These are phyloP conservation scores for Laticauda laticaudata DNA, from an alignment of 2,113 vertebrate species.

Conservation along the genomic window DNA sequence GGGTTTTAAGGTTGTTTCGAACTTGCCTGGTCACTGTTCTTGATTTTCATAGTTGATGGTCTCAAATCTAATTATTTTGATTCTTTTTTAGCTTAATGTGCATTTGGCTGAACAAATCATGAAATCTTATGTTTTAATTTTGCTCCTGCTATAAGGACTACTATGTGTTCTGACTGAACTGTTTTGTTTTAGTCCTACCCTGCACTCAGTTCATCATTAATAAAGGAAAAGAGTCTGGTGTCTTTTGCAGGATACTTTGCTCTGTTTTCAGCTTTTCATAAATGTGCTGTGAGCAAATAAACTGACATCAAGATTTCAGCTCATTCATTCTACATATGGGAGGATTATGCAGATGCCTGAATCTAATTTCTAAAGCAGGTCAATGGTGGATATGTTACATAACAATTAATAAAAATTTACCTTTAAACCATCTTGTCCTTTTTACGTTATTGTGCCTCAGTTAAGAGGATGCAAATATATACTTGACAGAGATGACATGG, in stretches of 20 bases:
- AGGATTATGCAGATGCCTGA: neutral
- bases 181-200: neutral
- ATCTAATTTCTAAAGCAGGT: neutral
- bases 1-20: neutral
- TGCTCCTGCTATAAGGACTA: neutral
- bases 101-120: neutral
- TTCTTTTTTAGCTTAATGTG: neutral
- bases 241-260: neutral
- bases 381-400: neutral
- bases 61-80: neutral
- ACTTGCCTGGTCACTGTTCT: neutral
- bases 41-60: neutral
- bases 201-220: neutral
- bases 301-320: neutral
- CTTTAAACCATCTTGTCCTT: neutral
- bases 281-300: neutral
- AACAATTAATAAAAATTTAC: neutral
- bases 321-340: neutral
- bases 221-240: neutral
- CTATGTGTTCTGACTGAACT: neutral
- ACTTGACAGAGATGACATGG: too few relatives aligned
- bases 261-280: neutral
- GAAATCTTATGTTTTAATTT: neutral
- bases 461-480: neutral
- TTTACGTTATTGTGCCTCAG: neutral